Base-by-base conservation (phyloP, 2,113 vertebrate species). In the Nansenia antarctica region DNA sequence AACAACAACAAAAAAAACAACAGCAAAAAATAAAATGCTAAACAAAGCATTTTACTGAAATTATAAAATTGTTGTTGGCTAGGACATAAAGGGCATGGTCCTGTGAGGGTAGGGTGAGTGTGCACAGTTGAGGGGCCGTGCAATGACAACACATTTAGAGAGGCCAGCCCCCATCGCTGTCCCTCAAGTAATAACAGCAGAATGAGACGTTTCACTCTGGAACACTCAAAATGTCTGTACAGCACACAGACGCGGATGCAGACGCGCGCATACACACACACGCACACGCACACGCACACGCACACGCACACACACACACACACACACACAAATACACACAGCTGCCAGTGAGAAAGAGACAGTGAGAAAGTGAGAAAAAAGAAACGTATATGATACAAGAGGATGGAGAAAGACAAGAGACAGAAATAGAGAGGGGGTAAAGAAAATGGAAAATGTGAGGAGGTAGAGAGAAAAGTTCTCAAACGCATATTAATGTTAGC, bases 181-280 rank as follows among this genome's bases (percentile, higher is more conserved):
- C 87, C 90, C 87, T 85, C 73, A 89, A 89, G 87, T 90, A 89
- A 92, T 92, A 90, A 90, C 81, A 80, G 66, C 57, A 80, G 79
- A 89, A 91, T 83, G 79, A 85, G 86, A 78, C 88, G 88, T 90
- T 89, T 90, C 84, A 86, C 88, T 84, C 76, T 73, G 55, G 61
- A 80, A 76, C 42, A 74, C 66, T 45, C 62, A n/a, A n/a, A n/a
- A n/a, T n/a, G n/a, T n/a, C n/a, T n/a, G n/a, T n/a, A n/a, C n/a
- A n/a, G n/a, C n/a, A 61, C 22, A 30, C 62, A 60, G 30, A 62
- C 22, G 42, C 57, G 53, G 39, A 27, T 55, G 57, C 58, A 30
- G 69, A 60, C 60, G 60, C 54, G 7, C 14, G 4, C 12, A 45
- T 9, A 63, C 22, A 42, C 35, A 63, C 35, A 45, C 22, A 42